Evolutionary conservation across 64 coral and sea anemone species (phyloP), one percentile per base, ranked within the genome.

Genomic region (Anthopleura sola): DNA sequence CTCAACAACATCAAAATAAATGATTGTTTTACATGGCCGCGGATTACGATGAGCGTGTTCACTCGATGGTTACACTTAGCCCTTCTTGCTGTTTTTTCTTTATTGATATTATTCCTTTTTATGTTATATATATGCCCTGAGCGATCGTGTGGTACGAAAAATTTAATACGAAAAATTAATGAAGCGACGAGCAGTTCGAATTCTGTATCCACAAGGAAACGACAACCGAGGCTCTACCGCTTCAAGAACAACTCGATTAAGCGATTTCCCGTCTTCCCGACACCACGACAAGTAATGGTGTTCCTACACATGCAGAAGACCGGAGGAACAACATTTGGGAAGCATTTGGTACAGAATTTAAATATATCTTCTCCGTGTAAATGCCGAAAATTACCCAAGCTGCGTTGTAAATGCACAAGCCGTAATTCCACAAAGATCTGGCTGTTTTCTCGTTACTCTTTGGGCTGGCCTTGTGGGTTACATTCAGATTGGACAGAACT

Each of bases 251-350:
- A 83, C 36, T 49, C 44, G 6, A 83, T 83, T 16, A 91, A 86
- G 14, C 39, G 62, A 44, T 86, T 36, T 47, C 31, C 54, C 20
- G 94, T 92, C 78, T 80, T 87, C 50, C 44, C 92, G 29, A 55
- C 74, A 56, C 83, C 86, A 80, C 49, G 46, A 24, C 92, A 95
- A 56, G 83, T 99, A 71, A 71, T 99, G 75, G 97, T 99, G 5
- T 99, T 99, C 68, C 54, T 99, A 21, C 97, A 99, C 85, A 99
- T 94, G 21, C 97, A 99, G 48, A 99, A 99, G 49, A 99, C 97
- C 21, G 97, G 97, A 0, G 97, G 97, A 39, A 95, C 92, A 14
- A 95, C 78, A 21, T 99, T 99, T 44, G 97, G 93, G 56, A 92
- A 87, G 37, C 93, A 99, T 68, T 85, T 99, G 36, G 97, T 92